Percentiles rank a stretch among this genome's conserved stretches.
phyloP scores from a whole-genome alignment of 2,888 invertebrate species.

The Pelosia muscerda region DNA sequence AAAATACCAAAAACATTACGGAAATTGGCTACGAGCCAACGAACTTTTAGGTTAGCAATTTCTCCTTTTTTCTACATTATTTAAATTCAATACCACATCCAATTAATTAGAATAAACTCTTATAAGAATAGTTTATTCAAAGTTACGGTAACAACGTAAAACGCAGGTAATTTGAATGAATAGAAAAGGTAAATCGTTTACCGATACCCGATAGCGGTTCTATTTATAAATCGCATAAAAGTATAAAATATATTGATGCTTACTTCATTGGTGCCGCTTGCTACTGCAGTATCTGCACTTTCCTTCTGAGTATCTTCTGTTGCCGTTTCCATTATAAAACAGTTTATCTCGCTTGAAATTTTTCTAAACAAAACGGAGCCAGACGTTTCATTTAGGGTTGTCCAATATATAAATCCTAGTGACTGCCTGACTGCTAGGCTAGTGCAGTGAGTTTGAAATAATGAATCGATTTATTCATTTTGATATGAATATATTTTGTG shows the following conservation, averaged over 20 bases:
- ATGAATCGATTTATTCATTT: neutral
- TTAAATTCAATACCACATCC: constrained; percentile 16
- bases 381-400: constrained; percentile 45
- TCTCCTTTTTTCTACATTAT: constrained; percentile 46
- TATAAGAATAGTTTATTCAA: constrained; percentile 2
- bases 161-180: constrained; percentile 31
- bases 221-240: constrained; percentile 72
- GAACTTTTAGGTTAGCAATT: constrained; percentile 74
- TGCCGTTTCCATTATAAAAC: constrained; percentile 72
- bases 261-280: constrained; percentile 64
- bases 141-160: neutral
- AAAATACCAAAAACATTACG: constrained; percentile 82
- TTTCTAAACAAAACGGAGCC: constrained; percentile 59
- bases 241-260: constrained; percentile 54
- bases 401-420: constrained; percentile 20
- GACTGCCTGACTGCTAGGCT: too few species aligned
- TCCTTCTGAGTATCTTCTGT: constrained; percentile 70
- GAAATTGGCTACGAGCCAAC: constrained; percentile 74
- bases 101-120: constrained; percentile 16
- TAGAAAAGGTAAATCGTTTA: constrained; percentile 47
- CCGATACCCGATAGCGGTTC: constrained; percentile 77
- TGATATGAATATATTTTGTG: too few species aligned
- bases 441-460: neutral
- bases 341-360: constrained; percentile 47
- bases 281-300: constrained; percentile 58